Conservation (phyloP, 1,140 invertebrate species). For the Potamilus streckersoni region DNA sequence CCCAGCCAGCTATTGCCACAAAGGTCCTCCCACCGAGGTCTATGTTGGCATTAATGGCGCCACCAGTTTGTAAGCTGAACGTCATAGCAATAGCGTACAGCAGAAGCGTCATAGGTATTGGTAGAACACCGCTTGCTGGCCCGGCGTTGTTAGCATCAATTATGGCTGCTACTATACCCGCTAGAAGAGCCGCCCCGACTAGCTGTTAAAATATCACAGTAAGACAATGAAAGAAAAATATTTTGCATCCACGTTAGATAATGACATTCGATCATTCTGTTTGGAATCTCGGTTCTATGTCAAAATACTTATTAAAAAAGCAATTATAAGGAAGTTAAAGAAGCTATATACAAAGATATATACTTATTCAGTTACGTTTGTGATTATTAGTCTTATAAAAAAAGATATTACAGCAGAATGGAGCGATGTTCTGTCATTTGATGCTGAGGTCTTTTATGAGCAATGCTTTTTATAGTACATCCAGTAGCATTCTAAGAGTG, state of each 20-base stretch:
- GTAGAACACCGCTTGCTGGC: constrained; percentile 7
- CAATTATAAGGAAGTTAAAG: no score
- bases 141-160: constrained; percentile 20
- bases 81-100: constrained; percentile 20
- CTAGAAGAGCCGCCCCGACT: constrained; percentile 15
- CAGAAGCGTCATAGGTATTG: constrained; percentile 6
- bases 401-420: no score
- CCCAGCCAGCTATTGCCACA: constrained; percentile 1
- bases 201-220: constrained; percentile 4
- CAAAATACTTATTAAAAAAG: no score
- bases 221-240: background rate
- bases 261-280: background rate
- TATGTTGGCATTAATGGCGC: constrained; percentile 9
- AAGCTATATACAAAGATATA: no score
- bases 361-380: no score
- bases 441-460: no score
- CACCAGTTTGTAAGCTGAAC: constrained; percentile 13
- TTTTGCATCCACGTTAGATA: background rate
- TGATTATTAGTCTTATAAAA: no score
- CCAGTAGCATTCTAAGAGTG: no score
- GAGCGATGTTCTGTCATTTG: no score
- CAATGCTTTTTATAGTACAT: no score
- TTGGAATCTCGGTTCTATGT: background rate
- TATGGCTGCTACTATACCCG: constrained; percentile 13
- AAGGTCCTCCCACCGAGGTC: constrained; percentile 13